A percentile compares a stretch with the other conserved stretches of the same genome.
Conservation (phyloP, 1,140 invertebrate species). For the Bilobella aurantiaca region DNA sequence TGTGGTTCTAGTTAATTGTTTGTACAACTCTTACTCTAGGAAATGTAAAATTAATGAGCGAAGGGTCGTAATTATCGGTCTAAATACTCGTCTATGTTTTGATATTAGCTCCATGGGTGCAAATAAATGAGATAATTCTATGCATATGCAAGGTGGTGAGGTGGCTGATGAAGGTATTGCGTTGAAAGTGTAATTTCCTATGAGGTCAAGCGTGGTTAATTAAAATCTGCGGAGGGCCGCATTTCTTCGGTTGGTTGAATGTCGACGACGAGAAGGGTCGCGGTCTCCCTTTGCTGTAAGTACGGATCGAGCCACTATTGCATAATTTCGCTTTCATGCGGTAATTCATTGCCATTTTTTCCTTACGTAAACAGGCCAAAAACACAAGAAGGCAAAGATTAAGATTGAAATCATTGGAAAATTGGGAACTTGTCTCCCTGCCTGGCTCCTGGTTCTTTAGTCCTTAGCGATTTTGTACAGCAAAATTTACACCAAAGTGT, state of each 20-base stretch:
- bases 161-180: too few relatives aligned
- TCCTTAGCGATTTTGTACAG: neutral
- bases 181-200: too few relatives aligned
- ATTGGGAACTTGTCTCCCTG: too few relatives aligned
- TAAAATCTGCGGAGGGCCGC: neutral
- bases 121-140: too few relatives aligned
- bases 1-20: too few relatives aligned
- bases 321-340: neutral
- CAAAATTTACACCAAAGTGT: neutral
- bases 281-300: neutral
- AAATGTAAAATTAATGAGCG: neutral
- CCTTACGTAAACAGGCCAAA: neutral
- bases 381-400: neutral
- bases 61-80: too few relatives aligned
- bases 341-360: neutral
- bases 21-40: too few relatives aligned
- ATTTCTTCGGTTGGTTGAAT: slow-evolving; percentile 2
- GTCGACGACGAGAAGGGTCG: neutral
- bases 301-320: too few relatives aligned
- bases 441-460: neutral
- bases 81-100: too few relatives aligned
- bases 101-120: too few relatives aligned
- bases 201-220: slow-evolving; percentile 7
- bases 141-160: too few relatives aligned
- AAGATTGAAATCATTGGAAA: neutral